phyloP scores from a whole-genome alignment of 2,797 vertebrate genomes.

The Amblyopsis hoosieri region DNA sequence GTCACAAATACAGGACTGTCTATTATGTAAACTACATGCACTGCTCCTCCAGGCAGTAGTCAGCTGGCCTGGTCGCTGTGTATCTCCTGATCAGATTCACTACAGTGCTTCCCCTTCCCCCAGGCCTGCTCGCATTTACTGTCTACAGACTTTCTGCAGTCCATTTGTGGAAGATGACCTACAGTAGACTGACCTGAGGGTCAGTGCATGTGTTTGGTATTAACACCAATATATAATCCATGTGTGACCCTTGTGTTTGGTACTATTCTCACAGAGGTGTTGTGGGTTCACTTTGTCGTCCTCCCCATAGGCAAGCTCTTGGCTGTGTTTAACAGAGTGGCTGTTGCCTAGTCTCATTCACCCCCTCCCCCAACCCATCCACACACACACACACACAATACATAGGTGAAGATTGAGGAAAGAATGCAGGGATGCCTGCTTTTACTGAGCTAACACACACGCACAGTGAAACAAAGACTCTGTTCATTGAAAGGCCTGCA shows the following conservation, averaged over 20 bases:
- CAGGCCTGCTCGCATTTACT: constrained; percentile 33
- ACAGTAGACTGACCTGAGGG: constrained; percentile 14
- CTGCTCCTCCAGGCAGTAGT: constrained; percentile 20
- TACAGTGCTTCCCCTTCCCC: constrained; percentile 8
- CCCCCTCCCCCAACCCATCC: not conserved
- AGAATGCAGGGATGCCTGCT: constrained; percentile 13
- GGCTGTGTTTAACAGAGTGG: constrained; percentile 8
- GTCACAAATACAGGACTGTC: constrained; percentile 42
- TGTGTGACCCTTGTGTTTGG: constrained; percentile 23
- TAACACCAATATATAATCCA: constrained; percentile 5
- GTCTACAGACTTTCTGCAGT: constrained; percentile 8
- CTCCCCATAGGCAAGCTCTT: constrained; percentile 6
- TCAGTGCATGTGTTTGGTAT: not conserved
- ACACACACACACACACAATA: not conserved
- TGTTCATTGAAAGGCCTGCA: constrained; percentile 28
- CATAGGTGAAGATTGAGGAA: constrained; percentile 31
- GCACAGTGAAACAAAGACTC: constrained; percentile 36
- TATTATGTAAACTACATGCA: constrained; percentile 40
- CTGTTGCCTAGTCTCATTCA: constrained; percentile 25
- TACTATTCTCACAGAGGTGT: not conserved
- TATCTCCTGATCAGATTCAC: constrained; percentile 42
- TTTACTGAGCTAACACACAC: constrained; percentile 20
- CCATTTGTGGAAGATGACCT: constrained; percentile 18
- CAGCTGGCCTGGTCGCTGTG: constrained; percentile 14
- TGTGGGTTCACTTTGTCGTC: constrained; percentile 21